Percentiles rank a stretch among this genome's conserved stretches.
Conservation (phyloP, 2,113 vertebrate genomes). For the Lathamus discolor region DNA sequence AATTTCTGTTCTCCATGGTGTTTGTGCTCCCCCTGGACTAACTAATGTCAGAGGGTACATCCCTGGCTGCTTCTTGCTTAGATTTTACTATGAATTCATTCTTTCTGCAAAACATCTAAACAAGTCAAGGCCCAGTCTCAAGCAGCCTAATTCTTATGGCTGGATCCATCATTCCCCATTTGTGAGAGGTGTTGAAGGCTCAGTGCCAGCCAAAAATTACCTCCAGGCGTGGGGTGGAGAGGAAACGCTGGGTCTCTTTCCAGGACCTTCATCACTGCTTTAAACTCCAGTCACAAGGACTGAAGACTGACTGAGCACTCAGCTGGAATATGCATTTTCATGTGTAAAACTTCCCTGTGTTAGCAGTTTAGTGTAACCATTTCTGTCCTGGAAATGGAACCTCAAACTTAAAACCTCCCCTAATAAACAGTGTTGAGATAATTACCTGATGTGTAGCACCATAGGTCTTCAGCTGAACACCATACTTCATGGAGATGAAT, state of each 20-base stretch:
- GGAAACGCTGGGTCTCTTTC: neutral
- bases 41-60: neutral
- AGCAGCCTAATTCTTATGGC: neutral
- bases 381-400: neutral
- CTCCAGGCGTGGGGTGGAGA: neutral
- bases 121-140: neutral
- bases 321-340: neutral
- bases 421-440: neutral
- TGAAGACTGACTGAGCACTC: neutral
- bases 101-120: neutral
- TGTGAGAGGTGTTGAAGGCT: neutral
- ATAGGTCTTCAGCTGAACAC: neutral
- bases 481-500: neutral
- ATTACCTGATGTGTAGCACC: neutral
- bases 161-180: neutral
- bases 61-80: neutral
- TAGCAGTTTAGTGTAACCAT: neutral
- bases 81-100: neutral
- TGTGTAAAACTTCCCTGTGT: neutral
- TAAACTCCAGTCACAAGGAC: neutral
- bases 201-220: neutral
- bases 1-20: neutral
- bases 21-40: rapidly evolving
- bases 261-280: neutral
- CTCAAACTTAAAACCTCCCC: neutral